phyloP scores from a whole-genome alignment of 1,140 invertebrate species.

The Battus philenor region DNA sequence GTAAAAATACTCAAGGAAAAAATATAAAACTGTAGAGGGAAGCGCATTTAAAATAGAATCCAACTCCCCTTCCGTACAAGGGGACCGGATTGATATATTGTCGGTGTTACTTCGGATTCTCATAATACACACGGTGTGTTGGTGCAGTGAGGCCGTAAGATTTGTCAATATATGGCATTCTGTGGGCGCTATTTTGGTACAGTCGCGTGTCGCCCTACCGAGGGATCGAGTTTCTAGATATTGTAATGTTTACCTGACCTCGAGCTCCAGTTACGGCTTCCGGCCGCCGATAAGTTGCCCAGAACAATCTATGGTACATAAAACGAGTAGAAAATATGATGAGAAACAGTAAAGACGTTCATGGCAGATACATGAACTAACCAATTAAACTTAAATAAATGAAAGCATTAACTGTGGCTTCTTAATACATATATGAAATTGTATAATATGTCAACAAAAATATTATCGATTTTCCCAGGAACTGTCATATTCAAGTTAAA shows the following conservation, averaged over 20 bases:
- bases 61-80: constrained; percentile 49
- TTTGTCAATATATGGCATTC: constrained; percentile 70
- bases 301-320: too few species aligned
- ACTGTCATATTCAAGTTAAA: too few species aligned
- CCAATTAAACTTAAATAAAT: too few species aligned
- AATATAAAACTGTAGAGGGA: constrained; percentile 67
- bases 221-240: constrained; percentile 53
- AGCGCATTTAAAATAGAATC: constrained; percentile 70
- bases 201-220: constrained; percentile 42
- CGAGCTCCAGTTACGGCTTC: constrained; percentile 31
- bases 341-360: too few species aligned
- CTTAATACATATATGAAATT: too few species aligned
- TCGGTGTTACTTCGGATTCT: constrained; percentile 68
- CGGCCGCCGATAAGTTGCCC: constrained; percentile 16
- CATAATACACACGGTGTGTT: constrained; percentile 70
- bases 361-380: too few species aligned
- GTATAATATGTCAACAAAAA: too few species aligned
- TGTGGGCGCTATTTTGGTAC: constrained; percentile 64
- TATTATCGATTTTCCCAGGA: too few species aligned
- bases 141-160: constrained; percentile 68
- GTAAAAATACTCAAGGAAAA: constrained; percentile 67
- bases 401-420: too few species aligned
- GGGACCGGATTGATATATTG: constrained; percentile 68
- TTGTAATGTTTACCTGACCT: constrained; percentile 42
- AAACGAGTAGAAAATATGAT: too few species aligned